These are phyloP conservation scores for Nasonia giraulti DNA, from an alignment of 1,140 invertebrate genomes.

Conservation along the genomic window DNA sequence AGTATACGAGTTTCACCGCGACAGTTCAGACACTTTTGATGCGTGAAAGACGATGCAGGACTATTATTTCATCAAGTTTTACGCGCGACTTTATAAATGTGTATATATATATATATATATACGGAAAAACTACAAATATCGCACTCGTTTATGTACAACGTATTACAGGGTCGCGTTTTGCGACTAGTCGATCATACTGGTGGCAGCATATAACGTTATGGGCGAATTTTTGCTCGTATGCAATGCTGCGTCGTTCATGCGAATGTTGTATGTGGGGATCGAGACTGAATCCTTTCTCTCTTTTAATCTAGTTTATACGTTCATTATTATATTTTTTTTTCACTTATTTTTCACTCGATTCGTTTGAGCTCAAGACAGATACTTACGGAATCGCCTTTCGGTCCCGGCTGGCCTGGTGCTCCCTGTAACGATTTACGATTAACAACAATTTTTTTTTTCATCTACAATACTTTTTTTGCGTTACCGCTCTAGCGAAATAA, in stretches of 20 bases:
- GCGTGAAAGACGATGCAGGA: conserved; percentile 47
- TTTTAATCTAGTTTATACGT: not conserved
- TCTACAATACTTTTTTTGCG: not conserved
- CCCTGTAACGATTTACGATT: not conserved
- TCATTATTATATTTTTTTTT: not conserved
- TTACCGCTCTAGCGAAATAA: not conserved
- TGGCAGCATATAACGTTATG: conserved; percentile 66
- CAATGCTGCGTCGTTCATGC: conserved; percentile 50
- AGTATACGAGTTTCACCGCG: not conserved
- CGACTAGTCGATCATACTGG: conserved; percentile 52
- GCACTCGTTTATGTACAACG: not conserved
- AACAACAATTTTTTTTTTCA: not conserved
- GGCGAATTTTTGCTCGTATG: not conserved
- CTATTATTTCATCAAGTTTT: not conserved
- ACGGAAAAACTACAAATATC: not conserved
- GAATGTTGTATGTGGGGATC: not conserved
- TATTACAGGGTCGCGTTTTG: not conserved
- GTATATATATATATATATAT: no score
- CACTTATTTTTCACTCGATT: not conserved
- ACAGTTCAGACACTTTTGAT: conserved; percentile 20
- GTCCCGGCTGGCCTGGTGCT: conserved; percentile 82
- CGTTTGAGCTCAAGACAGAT: conserved; percentile 50
- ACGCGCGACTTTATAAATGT: conserved; percentile 9
- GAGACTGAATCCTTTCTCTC: conserved; percentile 15
- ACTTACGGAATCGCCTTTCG: conserved; percentile 91